A percentile compares a stretch with the other conserved stretches of the same genome.
These are phyloP conservation scores for Drosophila equinoxialis DNA, from an alignment of 1,140 invertebrate genomes.

Conservation along the genomic window DNA sequence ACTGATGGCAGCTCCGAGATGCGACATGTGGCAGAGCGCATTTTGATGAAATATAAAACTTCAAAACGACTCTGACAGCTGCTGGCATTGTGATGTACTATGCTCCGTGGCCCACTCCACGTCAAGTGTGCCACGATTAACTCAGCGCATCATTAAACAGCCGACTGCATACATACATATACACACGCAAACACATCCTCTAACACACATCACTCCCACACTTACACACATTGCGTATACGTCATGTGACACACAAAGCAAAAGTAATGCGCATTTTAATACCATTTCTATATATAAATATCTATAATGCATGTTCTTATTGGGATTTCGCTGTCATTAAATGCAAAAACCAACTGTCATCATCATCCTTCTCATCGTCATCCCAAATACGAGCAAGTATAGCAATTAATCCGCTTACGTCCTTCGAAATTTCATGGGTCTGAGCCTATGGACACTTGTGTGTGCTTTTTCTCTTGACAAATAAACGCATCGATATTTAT, in stretches of 20 bases:
- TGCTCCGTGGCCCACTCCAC: background rate
- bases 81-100: constrained; percentile 47
- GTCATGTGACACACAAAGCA: constrained; percentile 43
- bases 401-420: constrained; percentile 55
- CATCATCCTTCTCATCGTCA: constrained; percentile 27
- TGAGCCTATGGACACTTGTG: background rate
- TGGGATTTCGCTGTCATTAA: constrained; percentile 37
- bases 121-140: constrained; percentile 31
- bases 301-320: constrained; percentile 36
- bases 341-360: constrained; percentile 41
- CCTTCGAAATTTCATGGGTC: background rate
- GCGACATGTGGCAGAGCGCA: constrained; percentile 60
- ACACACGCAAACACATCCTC: constrained; percentile 4
- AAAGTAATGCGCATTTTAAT: constrained; percentile 27
- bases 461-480: constrained; percentile 17
- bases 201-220: too few species aligned
- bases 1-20: constrained; percentile 20
- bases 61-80: constrained; percentile 63
- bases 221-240: constrained; percentile 60
- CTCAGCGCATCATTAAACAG: constrained; percentile 56
- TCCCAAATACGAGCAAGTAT: constrained; percentile 24
- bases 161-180: constrained; percentile 26
- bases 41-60: constrained; percentile 73
- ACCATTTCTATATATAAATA: constrained; percentile 12
- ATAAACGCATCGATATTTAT: constrained; percentile 11